Percentiles rank a stretch among this genome's conserved stretches.
These are phyloP conservation scores for Aphaenogaster floridana DNA, from an alignment of 1,140 invertebrate species.

Conservation along the genomic window DNA sequence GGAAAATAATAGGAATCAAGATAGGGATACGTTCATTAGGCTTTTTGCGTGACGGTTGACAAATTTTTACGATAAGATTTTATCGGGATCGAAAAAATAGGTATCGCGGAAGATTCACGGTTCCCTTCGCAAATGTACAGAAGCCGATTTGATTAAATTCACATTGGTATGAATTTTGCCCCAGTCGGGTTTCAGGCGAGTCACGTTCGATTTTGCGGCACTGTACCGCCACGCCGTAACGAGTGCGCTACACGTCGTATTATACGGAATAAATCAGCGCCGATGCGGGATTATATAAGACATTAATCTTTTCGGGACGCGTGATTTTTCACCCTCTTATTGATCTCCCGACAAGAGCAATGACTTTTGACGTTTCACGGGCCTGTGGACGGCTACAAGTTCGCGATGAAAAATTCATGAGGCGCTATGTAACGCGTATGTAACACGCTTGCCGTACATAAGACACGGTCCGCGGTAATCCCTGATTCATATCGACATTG, in stretches of 20 bases:
- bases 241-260: slow-evolving; percentile 50
- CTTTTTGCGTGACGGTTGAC: background rate
- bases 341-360: slow-evolving; percentile 61
- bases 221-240: slow-evolving; percentile 33
- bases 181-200: slow-evolving; percentile 39
- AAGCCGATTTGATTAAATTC: slow-evolving; percentile 60
- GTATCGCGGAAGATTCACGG: background rate
- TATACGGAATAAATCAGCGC: slow-evolving; percentile 63
- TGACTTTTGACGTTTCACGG: slow-evolving; percentile 60
- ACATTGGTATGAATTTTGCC: slow-evolving; percentile 46
- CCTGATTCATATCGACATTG: slow-evolving; percentile 45
- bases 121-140: slow-evolving; percentile 11
- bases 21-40: background rate
- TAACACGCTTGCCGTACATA: slow-evolving; percentile 60
- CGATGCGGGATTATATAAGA: slow-evolving; percentile 60
- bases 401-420: slow-evolving; percentile 62
- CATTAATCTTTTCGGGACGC: slow-evolving; percentile 62
- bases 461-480: slow-evolving; percentile 45
- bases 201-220: slow-evolving; percentile 42
- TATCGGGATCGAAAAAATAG: background rate
- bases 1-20: background rate
- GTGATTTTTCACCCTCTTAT: slow-evolving; percentile 59
- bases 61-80: background rate
- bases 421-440: slow-evolving; percentile 54
- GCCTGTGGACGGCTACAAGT: slow-evolving; percentile 43